Evolutionary conservation across 2,888 invertebrate species (phyloP).

Genomic region (Sceliomorpha sp.): DNA sequence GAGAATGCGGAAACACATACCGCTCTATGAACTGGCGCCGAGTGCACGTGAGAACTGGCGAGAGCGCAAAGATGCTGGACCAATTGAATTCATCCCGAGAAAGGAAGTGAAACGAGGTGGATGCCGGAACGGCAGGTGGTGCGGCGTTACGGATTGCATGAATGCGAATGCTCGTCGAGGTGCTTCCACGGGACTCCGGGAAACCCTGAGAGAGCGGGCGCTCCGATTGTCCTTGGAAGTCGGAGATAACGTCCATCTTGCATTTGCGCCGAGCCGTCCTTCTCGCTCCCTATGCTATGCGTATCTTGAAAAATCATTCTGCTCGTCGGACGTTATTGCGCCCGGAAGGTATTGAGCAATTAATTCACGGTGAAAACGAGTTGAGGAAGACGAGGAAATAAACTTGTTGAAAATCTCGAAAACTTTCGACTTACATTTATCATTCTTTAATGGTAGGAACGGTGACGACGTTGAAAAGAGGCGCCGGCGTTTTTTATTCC

Average conservation of each 20-base stretch:
- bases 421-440: no score
- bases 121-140: constrained; percentile 61
- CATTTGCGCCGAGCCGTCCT: no score
- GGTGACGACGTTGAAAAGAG: no score
- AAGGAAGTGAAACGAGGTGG: constrained; percentile 54
- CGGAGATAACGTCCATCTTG: constrained; percentile 27
- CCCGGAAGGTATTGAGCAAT: no score
- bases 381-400: no score
- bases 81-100: constrained; percentile 65
- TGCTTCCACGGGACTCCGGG: constrained; percentile 6
- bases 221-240: constrained; percentile 33
- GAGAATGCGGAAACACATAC: constrained; percentile 39
- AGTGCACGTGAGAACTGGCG: constrained; percentile 34
- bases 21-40: constrained; percentile 30
- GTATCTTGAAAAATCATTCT: no score
- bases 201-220: constrained; percentile 22
- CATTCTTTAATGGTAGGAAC: no score
- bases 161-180: constrained; percentile 28
- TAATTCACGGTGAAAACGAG: no score
- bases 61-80: constrained; percentile 51
- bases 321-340: no score
- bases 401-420: no score
- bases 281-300: no score
- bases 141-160: constrained; percentile 31
- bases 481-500: background rate